A percentile compares a stretch with the other conserved stretches of the same genome.
Evolutionary conservation across 2,888 invertebrate species (phyloP).

Genomic region (Acronicta alni): DNA sequence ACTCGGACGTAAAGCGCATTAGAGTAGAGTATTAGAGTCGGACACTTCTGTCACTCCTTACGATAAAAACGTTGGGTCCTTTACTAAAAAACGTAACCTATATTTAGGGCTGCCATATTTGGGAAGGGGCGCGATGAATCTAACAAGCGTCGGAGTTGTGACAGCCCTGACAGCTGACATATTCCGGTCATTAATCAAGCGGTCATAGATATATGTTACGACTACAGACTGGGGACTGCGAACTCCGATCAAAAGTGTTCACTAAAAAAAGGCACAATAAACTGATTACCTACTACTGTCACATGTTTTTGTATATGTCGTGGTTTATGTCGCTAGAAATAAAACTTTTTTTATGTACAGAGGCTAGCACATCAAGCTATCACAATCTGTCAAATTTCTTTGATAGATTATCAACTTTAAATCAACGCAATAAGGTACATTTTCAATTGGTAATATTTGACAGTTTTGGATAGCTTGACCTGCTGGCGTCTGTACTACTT

Average conservation of each 20-base stretch:
- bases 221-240: slow-evolving; percentile 67
- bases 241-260: slow-evolving; percentile 59
- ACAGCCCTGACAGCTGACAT: slow-evolving; percentile 87
- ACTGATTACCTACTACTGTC: slow-evolving; percentile 49
- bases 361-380: too few species aligned
- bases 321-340: slow-evolving; percentile 8
- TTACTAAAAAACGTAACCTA: slow-evolving; percentile 79
- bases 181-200: slow-evolving; percentile 85
- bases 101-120: slow-evolving; percentile 79
- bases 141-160: slow-evolving; percentile 86
- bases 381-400: too few species aligned
- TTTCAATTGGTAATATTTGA: too few species aligned
- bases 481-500: too few species aligned
- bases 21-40: slow-evolving; percentile 73
- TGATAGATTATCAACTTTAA: too few species aligned
- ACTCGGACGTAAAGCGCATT: slow-evolving; percentile 64
- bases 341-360: not conserved
- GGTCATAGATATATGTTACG: slow-evolving; percentile 78
- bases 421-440: too few species aligned
- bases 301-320: slow-evolving; percentile 7
- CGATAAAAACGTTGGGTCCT: slow-evolving; percentile 78
- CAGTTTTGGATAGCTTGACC: too few species aligned
- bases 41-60: slow-evolving; percentile 71
- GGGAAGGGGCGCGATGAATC: slow-evolving; percentile 80
- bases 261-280: slow-evolving; percentile 55